Conservation (phyloP, 2,797 vertebrate genomes). For the Rhinella marina region DNA sequence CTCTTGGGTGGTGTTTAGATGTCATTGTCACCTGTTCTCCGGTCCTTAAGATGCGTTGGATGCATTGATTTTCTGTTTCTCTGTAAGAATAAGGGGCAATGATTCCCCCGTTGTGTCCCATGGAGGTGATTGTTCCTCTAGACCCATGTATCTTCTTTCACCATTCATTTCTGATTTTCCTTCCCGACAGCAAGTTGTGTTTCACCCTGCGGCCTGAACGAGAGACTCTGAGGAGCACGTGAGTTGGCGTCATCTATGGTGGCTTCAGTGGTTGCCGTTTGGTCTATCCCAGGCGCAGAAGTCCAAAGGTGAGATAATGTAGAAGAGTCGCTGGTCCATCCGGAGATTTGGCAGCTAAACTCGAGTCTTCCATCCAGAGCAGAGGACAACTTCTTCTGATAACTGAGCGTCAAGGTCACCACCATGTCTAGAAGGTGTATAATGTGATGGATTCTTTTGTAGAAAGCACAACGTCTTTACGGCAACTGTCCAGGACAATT, state of each 20-base stretch:
- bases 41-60: too few species aligned
- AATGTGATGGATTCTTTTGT: background rate
- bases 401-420: background rate
- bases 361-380: background rate
- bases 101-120: background rate
- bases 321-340: background rate
- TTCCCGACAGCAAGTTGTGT: conserved; percentile 59
- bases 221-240: background rate
- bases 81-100: background rate
- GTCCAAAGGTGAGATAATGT: background rate
- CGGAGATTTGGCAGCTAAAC: background rate
- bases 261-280: background rate
- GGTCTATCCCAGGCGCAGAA: background rate
- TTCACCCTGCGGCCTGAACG: conserved; percentile 58
- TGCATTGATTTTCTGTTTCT: too few species aligned
- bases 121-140: background rate
- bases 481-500: background rate
- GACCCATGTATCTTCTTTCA: background rate
- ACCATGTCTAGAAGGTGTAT: background rate
- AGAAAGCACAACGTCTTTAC: background rate
- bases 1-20: too few species aligned
- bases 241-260: background rate
- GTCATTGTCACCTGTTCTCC: too few species aligned
- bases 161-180: background rate
- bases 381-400: background rate